phyloP scores from a whole-genome alignment of 2,888 invertebrate genomes.

The Drosophila seclusa region DNA sequence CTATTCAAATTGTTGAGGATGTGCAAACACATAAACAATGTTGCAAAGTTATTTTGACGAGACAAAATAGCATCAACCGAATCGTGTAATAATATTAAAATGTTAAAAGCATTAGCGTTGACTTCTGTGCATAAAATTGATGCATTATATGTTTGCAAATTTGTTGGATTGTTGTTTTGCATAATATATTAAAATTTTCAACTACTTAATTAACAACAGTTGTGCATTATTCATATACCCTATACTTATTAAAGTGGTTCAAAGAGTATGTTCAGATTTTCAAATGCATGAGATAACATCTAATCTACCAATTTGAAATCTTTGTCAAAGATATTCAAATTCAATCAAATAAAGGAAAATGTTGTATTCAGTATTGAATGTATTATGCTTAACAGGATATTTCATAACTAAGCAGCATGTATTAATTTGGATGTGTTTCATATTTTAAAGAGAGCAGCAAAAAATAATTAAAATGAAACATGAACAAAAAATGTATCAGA shows the following conservation, averaged over 20 bases:
- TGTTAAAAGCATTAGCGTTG: conserved; percentile 53
- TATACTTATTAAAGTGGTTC: background rate
- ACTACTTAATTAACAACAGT: conserved; percentile 39
- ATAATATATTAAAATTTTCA: conserved; percentile 34
- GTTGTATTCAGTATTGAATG: too few species aligned
- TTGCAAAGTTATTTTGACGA: conserved; percentile 15
- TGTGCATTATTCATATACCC: conserved; percentile 9
- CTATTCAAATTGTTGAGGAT: background rate
- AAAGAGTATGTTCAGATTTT: background rate
- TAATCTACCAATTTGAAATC: background rate
- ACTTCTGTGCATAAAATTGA: conserved; percentile 54
- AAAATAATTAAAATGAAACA: conserved; percentile 48
- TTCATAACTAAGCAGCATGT: background rate
- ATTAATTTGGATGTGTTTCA: background rate
- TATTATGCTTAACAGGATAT: conserved; percentile 12
- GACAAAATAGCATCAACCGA: conserved; percentile 5
- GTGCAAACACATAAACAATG: background rate
- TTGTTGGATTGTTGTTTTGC: conserved; percentile 16
- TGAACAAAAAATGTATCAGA: conserved; percentile 26
- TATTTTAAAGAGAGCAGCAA: conserved; percentile 21
- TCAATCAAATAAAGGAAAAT: background rate
- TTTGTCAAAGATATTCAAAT: background rate
- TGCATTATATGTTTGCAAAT: conserved; percentile 41
- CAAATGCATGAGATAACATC: background rate
- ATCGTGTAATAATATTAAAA: conserved; percentile 17